phyloP scores from a whole-genome alignment of 2,888 invertebrate species.

The Charanyca ferruginea region DNA sequence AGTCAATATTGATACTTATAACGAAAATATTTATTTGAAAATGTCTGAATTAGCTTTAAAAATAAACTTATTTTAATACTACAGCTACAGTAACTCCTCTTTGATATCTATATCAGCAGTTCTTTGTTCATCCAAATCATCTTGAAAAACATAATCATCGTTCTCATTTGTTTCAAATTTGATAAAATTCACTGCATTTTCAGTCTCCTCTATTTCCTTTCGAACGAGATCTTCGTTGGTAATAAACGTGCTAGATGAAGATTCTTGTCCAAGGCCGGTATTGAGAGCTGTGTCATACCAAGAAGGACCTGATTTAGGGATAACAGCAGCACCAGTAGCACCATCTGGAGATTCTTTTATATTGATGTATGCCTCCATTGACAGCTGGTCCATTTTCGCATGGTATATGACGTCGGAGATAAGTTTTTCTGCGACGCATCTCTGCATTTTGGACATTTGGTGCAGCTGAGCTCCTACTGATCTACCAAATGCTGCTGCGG shows the following conservation, averaged over 20 bases:
- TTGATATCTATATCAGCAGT: constrained; percentile 6
- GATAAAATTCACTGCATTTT: constrained; percentile 43
- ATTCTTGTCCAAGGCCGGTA: constrained; percentile 7
- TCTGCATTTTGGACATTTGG: constrained; percentile 40
- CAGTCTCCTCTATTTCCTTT: constrained; percentile 37
- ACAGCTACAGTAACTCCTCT: constrained; percentile 14
- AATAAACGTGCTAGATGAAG: constrained; percentile 11
- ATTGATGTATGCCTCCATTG: constrained; percentile 22
- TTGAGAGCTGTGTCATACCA: constrained; percentile 30
- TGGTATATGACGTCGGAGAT: constrained; percentile 59
- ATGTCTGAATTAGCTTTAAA: neutral
- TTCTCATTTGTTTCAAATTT: constrained; percentile 21
- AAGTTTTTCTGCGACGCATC: constrained; percentile 58
- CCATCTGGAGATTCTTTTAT: neutral
- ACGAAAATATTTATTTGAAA: constrained; percentile 24
- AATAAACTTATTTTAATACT: neutral
- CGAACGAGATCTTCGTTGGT: neutral
- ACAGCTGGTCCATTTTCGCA: constrained; percentile 42
- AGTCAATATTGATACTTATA: neutral
- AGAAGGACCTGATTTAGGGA: constrained; percentile 49
- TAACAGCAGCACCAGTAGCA: neutral
- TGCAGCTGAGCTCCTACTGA: constrained; percentile 49
- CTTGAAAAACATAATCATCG: constrained; percentile 11
- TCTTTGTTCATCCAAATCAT: constrained; percentile 1
- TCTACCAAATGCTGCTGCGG: constrained; percentile 42